Evolutionary conservation across 2,888 invertebrate species (phyloP).

Genomic region (Calliphora vomitoria): DNA sequence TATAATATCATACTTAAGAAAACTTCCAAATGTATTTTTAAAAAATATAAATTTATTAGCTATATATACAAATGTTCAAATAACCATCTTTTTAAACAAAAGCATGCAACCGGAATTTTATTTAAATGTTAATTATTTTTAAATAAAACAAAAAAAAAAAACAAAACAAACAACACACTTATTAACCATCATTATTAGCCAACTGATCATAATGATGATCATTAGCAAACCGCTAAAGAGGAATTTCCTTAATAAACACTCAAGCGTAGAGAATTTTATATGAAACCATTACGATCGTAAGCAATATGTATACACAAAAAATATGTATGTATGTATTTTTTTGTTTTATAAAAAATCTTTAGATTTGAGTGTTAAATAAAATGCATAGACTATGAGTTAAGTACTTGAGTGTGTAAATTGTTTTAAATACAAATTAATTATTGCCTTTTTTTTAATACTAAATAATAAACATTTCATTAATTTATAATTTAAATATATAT

Average conservation of each 20-base stretch:
- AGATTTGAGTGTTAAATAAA: slow-evolving; percentile 30
- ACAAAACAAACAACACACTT: slow-evolving; percentile 24
- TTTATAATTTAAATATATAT: slow-evolving; percentile 39
- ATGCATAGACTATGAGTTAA: neutral
- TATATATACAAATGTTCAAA: neutral
- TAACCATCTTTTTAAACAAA: slow-evolving; percentile 16
- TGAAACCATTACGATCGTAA: slow-evolving; percentile 29
- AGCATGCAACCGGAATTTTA: slow-evolving; percentile 63
- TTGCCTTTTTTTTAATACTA: slow-evolving; percentile 33
- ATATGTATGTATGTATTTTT: neutral
- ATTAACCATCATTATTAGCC: slow-evolving; percentile 43
- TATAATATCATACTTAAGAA: neutral
- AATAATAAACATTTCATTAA: slow-evolving; percentile 51
- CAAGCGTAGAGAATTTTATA: slow-evolving; percentile 68
- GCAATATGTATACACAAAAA: neutral
- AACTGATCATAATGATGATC: slow-evolving; percentile 55
- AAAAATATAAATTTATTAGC: neutral
- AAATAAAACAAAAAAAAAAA: slow-evolving; percentile 30
- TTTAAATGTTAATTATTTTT: slow-evolving; percentile 56
- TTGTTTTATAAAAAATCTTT: neutral
- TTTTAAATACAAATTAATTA: slow-evolving; percentile 50
- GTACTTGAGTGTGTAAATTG: slow-evolving; percentile 32
- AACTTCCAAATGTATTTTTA: slow-evolving; percentile 3
- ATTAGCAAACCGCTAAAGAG: slow-evolving; percentile 66
- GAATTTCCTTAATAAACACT: slow-evolving; percentile 71